Base-by-base conservation (phyloP, 1,140 invertebrate genomes). In the Bombus fervidus region DNA sequence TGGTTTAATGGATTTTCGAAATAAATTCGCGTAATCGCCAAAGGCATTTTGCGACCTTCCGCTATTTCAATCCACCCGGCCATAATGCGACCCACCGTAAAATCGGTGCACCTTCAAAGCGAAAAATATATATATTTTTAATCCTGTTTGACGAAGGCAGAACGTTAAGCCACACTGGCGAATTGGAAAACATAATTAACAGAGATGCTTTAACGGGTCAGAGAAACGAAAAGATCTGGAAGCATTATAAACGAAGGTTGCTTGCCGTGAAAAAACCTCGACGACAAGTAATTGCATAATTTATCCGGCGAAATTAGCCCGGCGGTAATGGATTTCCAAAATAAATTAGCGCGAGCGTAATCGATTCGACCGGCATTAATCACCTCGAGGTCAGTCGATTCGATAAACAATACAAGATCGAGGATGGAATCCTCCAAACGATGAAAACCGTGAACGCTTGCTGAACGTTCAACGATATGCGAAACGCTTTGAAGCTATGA, bases 1-100 rank as follows among this genome's bases (percentile, higher is more conserved):
- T 47, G 80, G 64, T 18, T 81, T 89, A 89, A 87, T 90, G 81
- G 89, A 87, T 90, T 90, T 86, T 59, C 87, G 73, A 85, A 89
- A 90, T 90, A 87, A 89, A 87, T 89, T 89, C 78, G 57, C 74
- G 71, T 81, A 79, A 89, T 89, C 87, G 85, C 43, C 62, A 34
- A 64, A 59, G 74, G 87, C 78, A 28, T 75, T n/a, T 53, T 28
- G 12, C 79, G 39, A 34, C 39, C 28, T 47, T 15, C 3, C 25
- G 12, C 22, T 10, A 4, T 22, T 22, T 18, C 25, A 5, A 53
- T 75, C 15, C 41, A 37, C 22, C 18, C 43, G n/a, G 41, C 43
- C 3, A 13, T 53, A 74, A 53, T 10, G 18, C 34, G 34, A 3
- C 15, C 25, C 25, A 12, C 3, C 25, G 37, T 57, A 76, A 57